Evolutionary conservation across 2,113 vertebrate genomes (phyloP), one percentile per base, ranked within the genome.

Genomic region (Monopterus albus): DNA sequence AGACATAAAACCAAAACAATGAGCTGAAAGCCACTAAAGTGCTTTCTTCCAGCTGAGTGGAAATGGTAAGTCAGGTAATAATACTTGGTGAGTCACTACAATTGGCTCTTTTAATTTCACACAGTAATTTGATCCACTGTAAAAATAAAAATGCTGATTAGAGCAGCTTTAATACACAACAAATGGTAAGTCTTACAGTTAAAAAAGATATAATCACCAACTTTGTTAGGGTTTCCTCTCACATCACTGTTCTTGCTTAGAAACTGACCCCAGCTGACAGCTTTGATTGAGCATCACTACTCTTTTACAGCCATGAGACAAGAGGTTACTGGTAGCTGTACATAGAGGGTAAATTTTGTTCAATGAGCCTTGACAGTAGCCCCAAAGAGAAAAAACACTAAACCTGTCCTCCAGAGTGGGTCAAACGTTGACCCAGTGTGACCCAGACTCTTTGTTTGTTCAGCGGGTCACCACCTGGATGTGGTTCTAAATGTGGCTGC

Each of bases 401-500:
- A 73, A 49, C 62, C 63, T 56, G 72, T 85, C 66, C 82, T 66
- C 70, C 66, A 26, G 56, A 20, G 17, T 3, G 60, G 75, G 86
- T 85, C 79, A 68, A 51, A 85, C 78, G 79, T 86, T 64, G 36
- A 9, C 47, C 6, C 52, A 6, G 69, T 50, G 23, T 55, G 64
- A 83, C 66, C 74, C 50, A 1, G 2, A 56, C 47, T 42, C 53
- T 77, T 40, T 78, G 81, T 89, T 91, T 85, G 71, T 81, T 88
- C 85, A 91, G 81, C 23, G 52, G 75, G 75, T 76, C 86, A 36
- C 75, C 88, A 87, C 83, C 85, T 91, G 89, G 88, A 75, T 56
- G 63, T 83, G 81, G 49, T 80, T 83, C 78, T 80, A 83, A 88
- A 51, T 65, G 50, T 51, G 78, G 75, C 53, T 6, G 21, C 28